phyloP scores from a whole-genome alignment of 1,140 invertebrate genomes.

The Lepidurus arcticus region DNA sequence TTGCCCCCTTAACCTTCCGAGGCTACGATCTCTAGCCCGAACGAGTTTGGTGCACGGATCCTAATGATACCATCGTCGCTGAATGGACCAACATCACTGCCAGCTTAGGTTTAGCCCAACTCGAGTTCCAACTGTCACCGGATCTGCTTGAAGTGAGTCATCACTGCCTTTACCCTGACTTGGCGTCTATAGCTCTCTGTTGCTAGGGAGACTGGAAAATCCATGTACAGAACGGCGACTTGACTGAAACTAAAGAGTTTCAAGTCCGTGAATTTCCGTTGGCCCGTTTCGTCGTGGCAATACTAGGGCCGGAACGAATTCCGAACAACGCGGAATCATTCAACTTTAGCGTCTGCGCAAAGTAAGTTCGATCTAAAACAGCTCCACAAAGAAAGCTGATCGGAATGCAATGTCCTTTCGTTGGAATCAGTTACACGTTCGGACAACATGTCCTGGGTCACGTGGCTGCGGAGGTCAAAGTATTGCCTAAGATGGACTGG shows the following conservation, averaged over 20 bases:
- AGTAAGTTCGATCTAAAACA: too few species aligned
- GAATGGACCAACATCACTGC: constrained; percentile 54
- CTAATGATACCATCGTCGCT: constrained; percentile 51
- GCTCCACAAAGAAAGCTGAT: too few species aligned
- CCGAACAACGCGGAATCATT: too few species aligned
- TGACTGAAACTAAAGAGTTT: not conserved
- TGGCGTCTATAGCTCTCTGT: not conserved
- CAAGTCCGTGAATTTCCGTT: not conserved
- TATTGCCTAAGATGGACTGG: too few species aligned
- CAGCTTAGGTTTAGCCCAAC: constrained; percentile 50
- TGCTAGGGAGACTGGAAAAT: not conserved
- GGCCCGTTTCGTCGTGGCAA: not conserved
- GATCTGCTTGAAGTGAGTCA: constrained; percentile 41
- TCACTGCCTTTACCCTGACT: not conserved
- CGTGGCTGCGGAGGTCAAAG: too few species aligned
- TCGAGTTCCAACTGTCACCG: constrained; percentile 50
- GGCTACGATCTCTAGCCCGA: constrained; percentile 47
- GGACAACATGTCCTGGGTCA: too few species aligned
- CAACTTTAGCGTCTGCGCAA: too few species aligned
- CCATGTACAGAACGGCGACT: not conserved
- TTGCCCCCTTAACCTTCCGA: not conserved
- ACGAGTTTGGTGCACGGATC: constrained; percentile 56
- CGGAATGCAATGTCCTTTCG: too few species aligned
- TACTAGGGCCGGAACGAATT: not conserved
- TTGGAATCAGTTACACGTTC: too few species aligned